Evolutionary conservation across 2,113 vertebrate genomes (phyloP).

Genomic region (Gnathonemus longibarbis): DNA sequence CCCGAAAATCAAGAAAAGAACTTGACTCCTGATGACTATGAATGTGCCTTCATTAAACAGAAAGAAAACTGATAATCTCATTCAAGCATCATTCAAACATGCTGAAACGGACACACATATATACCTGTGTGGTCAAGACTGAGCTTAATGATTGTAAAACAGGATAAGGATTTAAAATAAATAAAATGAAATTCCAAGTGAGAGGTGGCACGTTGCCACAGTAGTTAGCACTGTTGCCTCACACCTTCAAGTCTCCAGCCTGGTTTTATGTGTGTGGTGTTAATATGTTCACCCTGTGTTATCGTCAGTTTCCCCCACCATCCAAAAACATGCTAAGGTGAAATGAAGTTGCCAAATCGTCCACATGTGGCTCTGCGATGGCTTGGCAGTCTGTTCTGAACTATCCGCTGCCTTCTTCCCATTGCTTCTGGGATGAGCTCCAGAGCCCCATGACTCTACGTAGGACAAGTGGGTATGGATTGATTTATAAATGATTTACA

Average conservation of each 20-base stretch:
- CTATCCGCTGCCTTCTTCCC: neutral
- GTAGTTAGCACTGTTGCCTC: neutral
- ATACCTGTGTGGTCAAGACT: neutral
- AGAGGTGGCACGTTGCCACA: neutral
- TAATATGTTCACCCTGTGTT: neutral
- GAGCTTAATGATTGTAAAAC: neutral
- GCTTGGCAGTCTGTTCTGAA: neutral
- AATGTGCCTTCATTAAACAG: neutral
- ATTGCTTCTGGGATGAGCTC: neutral
- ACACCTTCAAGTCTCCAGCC: neutral
- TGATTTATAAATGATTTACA: conserved; percentile 11
- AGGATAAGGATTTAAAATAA: neutral
- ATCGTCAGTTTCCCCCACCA: neutral
- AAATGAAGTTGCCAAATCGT: neutral
- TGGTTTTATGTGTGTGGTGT: neutral
- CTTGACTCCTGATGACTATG: neutral
- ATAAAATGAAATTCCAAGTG: no score
- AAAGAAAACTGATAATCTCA: neutral
- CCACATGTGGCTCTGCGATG: neutral
- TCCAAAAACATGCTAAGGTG: neutral
- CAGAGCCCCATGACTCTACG: neutral
- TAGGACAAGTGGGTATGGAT: neutral
- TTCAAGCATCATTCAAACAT: neutral
- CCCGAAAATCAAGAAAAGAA: neutral
- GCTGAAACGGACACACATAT: neutral